Percentiles rank a stretch among this genome's conserved stretches.
Conservation (phyloP, 2,113 vertebrate genomes). For the Malurus melanocephalus region DNA sequence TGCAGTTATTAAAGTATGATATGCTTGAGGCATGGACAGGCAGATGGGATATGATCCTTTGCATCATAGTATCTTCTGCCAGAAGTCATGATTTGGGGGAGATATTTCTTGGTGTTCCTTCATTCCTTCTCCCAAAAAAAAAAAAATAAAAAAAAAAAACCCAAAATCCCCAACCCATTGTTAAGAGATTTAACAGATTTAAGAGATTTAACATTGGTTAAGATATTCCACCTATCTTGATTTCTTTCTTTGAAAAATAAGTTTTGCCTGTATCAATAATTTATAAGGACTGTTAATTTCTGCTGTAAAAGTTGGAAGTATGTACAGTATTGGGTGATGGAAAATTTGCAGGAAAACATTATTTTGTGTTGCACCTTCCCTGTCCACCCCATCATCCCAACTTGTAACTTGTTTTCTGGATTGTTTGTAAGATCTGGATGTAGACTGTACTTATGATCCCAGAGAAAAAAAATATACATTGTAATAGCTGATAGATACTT, state of each 20-base stretch:
- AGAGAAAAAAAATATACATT: neutral
- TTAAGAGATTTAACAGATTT: neutral
- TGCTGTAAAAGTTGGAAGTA: neutral
- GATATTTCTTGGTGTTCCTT: neutral
- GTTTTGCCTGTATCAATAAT: neutral
- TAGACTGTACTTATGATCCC: neutral
- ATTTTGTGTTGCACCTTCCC: neutral
- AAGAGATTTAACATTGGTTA: neutral
- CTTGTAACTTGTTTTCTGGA: neutral
- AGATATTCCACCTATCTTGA: neutral
- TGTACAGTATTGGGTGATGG: accelerated
- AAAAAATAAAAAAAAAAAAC: too few relatives aligned
- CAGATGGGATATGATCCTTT: neutral
- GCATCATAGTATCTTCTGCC: neutral
- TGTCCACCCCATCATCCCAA: neutral
- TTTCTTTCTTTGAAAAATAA: neutral
- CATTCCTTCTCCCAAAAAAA: neutral
- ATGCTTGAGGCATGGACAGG: neutral
- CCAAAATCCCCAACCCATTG: neutral
- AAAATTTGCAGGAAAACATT: neutral
- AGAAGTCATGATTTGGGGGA: neutral
- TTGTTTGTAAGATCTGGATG: neutral
- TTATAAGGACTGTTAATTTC: neutral
- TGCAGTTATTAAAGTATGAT: neutral
- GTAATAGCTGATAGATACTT: neutral